Base-by-base conservation (phyloP, 2,113 vertebrate genomes). In the Epinephelus moara region DNA sequence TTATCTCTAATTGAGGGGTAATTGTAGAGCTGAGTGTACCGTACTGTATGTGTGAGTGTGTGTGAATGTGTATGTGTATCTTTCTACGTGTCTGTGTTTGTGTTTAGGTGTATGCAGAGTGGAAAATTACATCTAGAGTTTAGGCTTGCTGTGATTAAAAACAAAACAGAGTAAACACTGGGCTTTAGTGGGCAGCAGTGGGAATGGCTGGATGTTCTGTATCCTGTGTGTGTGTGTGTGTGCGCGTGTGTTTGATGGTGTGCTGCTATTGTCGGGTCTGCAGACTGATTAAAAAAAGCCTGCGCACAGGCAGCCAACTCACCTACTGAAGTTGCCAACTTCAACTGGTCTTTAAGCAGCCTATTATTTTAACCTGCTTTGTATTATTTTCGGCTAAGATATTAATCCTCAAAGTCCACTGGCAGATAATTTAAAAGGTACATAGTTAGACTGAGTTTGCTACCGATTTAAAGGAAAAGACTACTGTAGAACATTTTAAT, bases 1-100 rank as follows among this genome's bases (percentile, higher is more conserved):
- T 94, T 94, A 94, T 93, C 91, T 93, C 88, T 94, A 94, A 94
- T 94, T 94, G 89, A 90, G 85, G 91, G 88, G 91, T 94, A 94
- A 94, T 94, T 93, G 92, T 88, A 71, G 91, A 76, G 84, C 82
- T 71, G 88, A 87, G 90, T 87, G 92, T 87, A 92, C 79, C 70
- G 70, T 88, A 91, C 89, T 91, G 91, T 92, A 88, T 47, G 85
- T 88, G 89, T 89, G 68, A 63, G 81, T 83, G 70, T 77, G 82
- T 86, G 77, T 85, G 77, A 30, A 66, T 84, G 81, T 81, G 88
- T 86, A 68, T 88, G 89, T 86, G 86, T 89, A 77, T 83, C 83
- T 90, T 88, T 91, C 71, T 88, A 88, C 82, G 91, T 92, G 94
- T 94, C 88, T 91, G 88, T 94, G 92, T 94, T 93, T 93, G 89